These are phyloP conservation scores for Poeciliopsis turneri DNA, from an alignment of 2,797 vertebrate species.

Conservation along the genomic window DNA sequence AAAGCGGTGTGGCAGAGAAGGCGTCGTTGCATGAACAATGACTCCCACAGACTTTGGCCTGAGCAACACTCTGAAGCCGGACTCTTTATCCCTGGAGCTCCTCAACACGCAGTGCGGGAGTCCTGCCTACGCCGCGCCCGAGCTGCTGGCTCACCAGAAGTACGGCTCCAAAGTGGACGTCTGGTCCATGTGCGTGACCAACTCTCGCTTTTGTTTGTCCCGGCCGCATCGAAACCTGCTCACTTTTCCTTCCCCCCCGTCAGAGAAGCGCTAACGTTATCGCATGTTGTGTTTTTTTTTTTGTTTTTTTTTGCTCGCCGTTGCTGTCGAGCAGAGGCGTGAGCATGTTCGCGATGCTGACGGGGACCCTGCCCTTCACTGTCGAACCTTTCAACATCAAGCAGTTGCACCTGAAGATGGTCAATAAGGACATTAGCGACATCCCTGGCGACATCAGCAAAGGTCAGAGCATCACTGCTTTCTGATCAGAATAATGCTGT, in stretches of 20 bases:
- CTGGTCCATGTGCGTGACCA: constrained; percentile 87
- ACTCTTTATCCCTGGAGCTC: constrained; percentile 85
- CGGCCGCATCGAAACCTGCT: not conserved
- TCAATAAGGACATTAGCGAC: constrained; percentile 83
- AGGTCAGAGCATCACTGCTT: constrained; percentile 44
- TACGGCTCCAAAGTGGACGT: constrained; percentile 89
- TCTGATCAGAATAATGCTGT: not conserved
- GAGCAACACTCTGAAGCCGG: constrained; percentile 84
- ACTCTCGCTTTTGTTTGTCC: not conserved
- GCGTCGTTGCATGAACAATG: constrained; percentile 27
- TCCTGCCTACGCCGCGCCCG: constrained; percentile 86
- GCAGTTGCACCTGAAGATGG: constrained; percentile 87
- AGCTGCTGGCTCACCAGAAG: constrained; percentile 88
- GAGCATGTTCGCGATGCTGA: constrained; percentile 88
- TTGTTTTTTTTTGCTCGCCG: not conserved
- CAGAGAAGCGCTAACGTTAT: constrained; percentile 15
- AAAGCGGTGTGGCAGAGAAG: not conserved
- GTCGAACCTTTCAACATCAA: constrained; percentile 89
- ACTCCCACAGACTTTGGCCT: constrained; percentile 84
- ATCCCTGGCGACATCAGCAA: constrained; percentile 84
- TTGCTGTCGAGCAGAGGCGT: constrained; percentile 76
- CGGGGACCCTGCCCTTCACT: constrained; percentile 83
- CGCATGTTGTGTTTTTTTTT: not conserved
- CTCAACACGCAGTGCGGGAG: constrained; percentile 88
- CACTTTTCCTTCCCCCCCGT: not conserved